A percentile compares a stretch with the other conserved stretches of the same genome.
These are phyloP conservation scores for Cladorhizidae sp. DNA, from an alignment of 37 sponge, comb jelly and placozoan genomes.

Conservation along the genomic window DNA sequence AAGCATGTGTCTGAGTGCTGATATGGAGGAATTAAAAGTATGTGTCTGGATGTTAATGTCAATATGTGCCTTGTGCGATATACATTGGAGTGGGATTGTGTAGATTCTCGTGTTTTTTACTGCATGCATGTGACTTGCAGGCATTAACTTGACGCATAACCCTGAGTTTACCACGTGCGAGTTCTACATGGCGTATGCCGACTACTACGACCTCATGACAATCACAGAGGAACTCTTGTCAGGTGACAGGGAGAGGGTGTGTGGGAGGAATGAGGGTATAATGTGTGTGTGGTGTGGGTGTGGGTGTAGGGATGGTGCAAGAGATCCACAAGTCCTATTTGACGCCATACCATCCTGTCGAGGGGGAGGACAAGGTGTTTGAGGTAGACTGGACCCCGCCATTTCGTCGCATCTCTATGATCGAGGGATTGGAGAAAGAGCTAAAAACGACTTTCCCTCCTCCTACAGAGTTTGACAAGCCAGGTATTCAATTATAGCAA, in stretches of 20 bases:
- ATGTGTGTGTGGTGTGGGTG: constrained; percentile 19
- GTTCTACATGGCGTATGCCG: constrained; percentile 99
- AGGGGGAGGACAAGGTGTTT: constrained; percentile 71
- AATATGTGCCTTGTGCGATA: too few relatives aligned
- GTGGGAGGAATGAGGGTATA: neutral
- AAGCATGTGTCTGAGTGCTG: neutral
- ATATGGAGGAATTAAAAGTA: too few relatives aligned
- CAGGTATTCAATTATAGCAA: too few relatives aligned
- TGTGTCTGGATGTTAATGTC: too few relatives aligned
- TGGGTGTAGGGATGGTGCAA: constrained; percentile 81
- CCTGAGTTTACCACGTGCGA: constrained; percentile 99
- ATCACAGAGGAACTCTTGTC: constrained; percentile 94
- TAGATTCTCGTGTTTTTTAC: neutral
- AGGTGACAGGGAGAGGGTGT: constrained; percentile 50
- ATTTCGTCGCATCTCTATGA: constrained; percentile 84
- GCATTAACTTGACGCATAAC: constrained; percentile 99
- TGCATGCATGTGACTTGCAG: constrained; percentile 1
- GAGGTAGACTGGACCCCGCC: constrained; percentile 96
- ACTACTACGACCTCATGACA: constrained; percentile 96
- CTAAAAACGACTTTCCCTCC: constrained; percentile 89
- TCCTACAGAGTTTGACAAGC: constrained; percentile 70
- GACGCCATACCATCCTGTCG: constrained; percentile 85
- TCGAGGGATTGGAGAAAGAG: constrained; percentile 87
- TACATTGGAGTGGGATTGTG: too few relatives aligned
- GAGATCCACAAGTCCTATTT: constrained; percentile 81